A percentile compares a stretch with the other conserved stretches of the same genome.
phyloP scores from a whole-genome alignment of 2,888 invertebrate species.

The Ormyrus pomaceus region DNA sequence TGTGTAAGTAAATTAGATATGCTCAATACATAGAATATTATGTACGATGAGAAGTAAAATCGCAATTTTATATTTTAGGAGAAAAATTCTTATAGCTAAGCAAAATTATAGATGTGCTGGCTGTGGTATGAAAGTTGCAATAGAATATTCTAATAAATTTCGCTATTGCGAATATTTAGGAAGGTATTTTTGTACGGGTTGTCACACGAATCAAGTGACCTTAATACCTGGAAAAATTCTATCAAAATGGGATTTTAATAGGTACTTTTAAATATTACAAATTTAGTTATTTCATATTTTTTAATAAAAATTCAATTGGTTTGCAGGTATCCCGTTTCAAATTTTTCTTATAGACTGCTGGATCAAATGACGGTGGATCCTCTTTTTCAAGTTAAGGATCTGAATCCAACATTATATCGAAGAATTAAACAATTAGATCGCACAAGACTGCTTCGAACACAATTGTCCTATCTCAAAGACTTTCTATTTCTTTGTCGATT shows the following conservation, averaged over 20 bases:
- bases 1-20: conserved; percentile 77
- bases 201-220: conserved; percentile 87
- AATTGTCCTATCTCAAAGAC: conserved; percentile 83
- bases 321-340: conserved; percentile 87
- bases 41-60: neutral
- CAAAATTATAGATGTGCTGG: conserved; percentile 90
- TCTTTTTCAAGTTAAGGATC: conserved; percentile 83
- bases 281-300: neutral
- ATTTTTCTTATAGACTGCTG: conserved; percentile 86
- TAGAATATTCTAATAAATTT: conserved; percentile 84
- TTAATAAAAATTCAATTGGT: conserved; percentile 56
- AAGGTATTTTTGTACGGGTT: conserved; percentile 90
- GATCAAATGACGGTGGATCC: conserved; percentile 88
- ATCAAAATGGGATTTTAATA: conserved; percentile 81
- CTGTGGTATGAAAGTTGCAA: conserved; percentile 88
- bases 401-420: conserved; percentile 82
- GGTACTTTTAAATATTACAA: conserved; percentile 70
- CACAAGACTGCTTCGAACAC: conserved; percentile 80
- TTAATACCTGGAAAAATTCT: conserved; percentile 84
- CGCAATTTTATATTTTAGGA: conserved; percentile 74
- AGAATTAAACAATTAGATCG: conserved; percentile 80
- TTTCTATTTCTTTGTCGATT: conserved; percentile 84
- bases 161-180: conserved; percentile 91
- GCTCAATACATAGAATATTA: conserved; percentile 1
- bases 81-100: conserved; percentile 81